Evolutionary conservation across 2,113 vertebrate species (phyloP).

Genomic region (Solea senegalensis): DNA sequence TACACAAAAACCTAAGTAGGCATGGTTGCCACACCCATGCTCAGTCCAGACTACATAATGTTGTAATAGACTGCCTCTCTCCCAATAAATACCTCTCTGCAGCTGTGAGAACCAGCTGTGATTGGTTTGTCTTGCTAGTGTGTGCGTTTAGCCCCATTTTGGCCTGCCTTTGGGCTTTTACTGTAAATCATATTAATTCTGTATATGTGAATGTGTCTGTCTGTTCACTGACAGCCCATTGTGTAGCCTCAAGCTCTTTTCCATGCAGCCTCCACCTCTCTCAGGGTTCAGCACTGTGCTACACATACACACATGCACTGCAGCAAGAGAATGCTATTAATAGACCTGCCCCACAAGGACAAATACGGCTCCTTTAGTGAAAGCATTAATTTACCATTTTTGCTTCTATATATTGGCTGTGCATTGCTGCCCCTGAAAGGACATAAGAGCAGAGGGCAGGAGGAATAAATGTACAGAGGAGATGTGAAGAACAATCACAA

Average conservation of each 20-base stretch:
- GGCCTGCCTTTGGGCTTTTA: constrained; percentile 6
- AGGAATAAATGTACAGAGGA: neutral
- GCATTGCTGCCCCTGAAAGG: constrained; percentile 19
- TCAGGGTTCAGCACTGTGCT: constrained; percentile 40
- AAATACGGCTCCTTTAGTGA: constrained; percentile 39
- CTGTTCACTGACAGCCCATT: constrained; percentile 20
- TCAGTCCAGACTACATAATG: constrained; percentile 34
- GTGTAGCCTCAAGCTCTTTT: constrained; percentile 44
- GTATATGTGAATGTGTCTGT: constrained; percentile 11
- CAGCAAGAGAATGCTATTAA: constrained; percentile 65
- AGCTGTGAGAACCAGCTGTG: constrained; percentile 42
- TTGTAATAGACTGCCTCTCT: constrained; percentile 10
- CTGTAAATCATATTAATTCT: constrained; percentile 38
- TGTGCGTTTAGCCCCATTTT: constrained; percentile 37
- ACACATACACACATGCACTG: constrained; percentile 54
- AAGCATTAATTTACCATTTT: constrained; percentile 29
- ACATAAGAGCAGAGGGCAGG: constrained; percentile 21
- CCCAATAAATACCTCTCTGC: constrained; percentile 35
- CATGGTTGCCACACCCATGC: constrained; percentile 47
- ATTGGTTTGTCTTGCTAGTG: constrained; percentile 38
- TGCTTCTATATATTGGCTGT: constrained; percentile 8
- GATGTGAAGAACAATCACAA: constrained; percentile 24
- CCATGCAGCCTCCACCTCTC: constrained; percentile 34
- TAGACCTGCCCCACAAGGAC: constrained; percentile 55
- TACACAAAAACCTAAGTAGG: constrained; percentile 26